Percentiles rank a stretch among this genome's conserved stretches.
Evolutionary conservation across 37 sponge, comb jelly and placozoan species (phyloP).

Genomic region (Oscarella lobularis): DNA sequence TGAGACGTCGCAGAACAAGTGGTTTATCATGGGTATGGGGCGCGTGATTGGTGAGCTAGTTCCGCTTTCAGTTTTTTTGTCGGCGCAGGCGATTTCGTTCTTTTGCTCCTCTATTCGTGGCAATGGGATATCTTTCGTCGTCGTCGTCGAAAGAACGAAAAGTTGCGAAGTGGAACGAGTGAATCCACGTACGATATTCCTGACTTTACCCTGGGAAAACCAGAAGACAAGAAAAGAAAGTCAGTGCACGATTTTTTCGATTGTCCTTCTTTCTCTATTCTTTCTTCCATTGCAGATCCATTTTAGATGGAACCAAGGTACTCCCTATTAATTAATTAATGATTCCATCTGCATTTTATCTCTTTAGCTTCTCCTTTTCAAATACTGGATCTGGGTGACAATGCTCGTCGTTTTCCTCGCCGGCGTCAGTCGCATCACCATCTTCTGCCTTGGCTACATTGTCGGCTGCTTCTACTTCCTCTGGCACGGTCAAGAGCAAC

Average conservation of each 20-base stretch:
- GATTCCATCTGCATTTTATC: background rate
- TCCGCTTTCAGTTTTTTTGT: too few relatives aligned
- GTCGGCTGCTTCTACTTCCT: conserved; percentile 35
- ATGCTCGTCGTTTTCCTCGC: conserved; percentile 57
- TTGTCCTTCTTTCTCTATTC: too few relatives aligned
- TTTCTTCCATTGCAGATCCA: too few relatives aligned
- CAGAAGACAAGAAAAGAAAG: too few relatives aligned
- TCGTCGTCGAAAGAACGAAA: too few relatives aligned
- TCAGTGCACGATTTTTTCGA: too few relatives aligned
- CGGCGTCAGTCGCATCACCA: conserved; percentile 34
- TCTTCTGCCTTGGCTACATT: conserved; percentile 57
- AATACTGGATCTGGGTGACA: conserved; percentile 58
- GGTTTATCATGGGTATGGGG: conserved; percentile 3
- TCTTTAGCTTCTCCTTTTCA: conserved; percentile 33
- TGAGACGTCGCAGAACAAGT: conserved; percentile 12
- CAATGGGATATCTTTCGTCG: background rate
- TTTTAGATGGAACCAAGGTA: too few relatives aligned
- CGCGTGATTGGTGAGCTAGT: too few relatives aligned
- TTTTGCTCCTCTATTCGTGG: background rate
- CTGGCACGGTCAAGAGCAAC: conserved; percentile 38
- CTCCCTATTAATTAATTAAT: too few relatives aligned
- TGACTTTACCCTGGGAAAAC: too few relatives aligned
- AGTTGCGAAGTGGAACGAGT: too few relatives aligned
- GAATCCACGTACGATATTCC: background rate
- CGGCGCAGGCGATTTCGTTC: background rate